Evolutionary conservation across 2,113 vertebrate genomes (phyloP), one percentile per base, ranked within the genome.

Genomic region (Epinephelus cyanopodus): DNA sequence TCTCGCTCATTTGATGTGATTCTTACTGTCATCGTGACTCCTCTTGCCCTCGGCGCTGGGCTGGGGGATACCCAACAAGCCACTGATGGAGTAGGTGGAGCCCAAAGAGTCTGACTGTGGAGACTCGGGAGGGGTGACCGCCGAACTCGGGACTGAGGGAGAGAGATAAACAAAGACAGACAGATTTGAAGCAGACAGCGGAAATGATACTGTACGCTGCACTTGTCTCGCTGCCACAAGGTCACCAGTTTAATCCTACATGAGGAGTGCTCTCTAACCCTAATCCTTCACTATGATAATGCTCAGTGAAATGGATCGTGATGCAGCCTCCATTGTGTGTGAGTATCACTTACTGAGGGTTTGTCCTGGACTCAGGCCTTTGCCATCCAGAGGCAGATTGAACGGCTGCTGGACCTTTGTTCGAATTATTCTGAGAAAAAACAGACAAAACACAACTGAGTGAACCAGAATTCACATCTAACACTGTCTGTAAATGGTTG

Each of bases 351-450:
- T 90, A 98, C 97, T 97, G 66, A 98, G 91, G 0, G 96, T 96
- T 69, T 97, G 96, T 90, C 96, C 96, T 7, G 97, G 97, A 77
- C 96, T 98, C 81, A 97, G 89, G 14, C 96, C 93, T 90, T 97
- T 97, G 81, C 92, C 96, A 42, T 98, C 97, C 93, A 97, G 92
- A 18, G 97, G 96, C 50, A 98, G 96, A 71, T 97, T 97, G 85
- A 97, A 97, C 0, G 97, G 96, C 68, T 97, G 97, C 83, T 98
- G 97, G 52, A 98, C 97, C 86, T 98, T 98, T 19, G 97, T 98
- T 67, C 97, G 93, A 83, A 98, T 98, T 89, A 98, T 98, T 94
- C 97, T 98, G 79, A 29, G n/a, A 75, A 84, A 2, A 56, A 69
- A 81, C 54, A 81, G 29, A 82, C 42, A 14, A 53, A 52, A 27